These are phyloP conservation scores for Cathartes aura DNA, from an alignment of 2,113 vertebrate species.

Conservation along the genomic window DNA sequence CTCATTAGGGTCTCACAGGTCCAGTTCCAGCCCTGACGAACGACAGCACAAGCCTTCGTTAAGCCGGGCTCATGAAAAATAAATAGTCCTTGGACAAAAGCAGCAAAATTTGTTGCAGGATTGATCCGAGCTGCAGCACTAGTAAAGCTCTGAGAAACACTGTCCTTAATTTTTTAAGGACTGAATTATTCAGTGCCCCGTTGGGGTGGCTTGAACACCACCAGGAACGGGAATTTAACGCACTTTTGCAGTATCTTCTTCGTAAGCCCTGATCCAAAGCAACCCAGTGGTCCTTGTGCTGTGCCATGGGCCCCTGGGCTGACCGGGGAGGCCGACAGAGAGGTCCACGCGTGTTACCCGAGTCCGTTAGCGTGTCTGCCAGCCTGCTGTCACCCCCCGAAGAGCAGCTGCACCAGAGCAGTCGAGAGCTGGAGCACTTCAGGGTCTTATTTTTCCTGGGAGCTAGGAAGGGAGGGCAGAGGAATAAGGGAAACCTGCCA, in stretches of 20 bases:
- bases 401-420: neutral
- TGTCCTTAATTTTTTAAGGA: neutral
- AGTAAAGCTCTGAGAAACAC: neutral
- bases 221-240: accelerated
- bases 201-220: neutral
- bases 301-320: accelerated
- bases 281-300: accelerated
- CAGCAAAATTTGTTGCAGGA: neutral
- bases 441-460: neutral
- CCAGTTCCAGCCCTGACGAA: neutral
- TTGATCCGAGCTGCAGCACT: neutral
- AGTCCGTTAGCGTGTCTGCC: accelerated
- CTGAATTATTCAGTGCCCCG: neutral
- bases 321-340: accelerated
- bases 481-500: neutral
- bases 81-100: neutral
- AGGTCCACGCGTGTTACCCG: accelerated
- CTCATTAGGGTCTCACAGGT: neutral
- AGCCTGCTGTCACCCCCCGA: no score
- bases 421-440: neutral
- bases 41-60: accelerated
- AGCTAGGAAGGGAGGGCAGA: neutral
- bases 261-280: accelerated
- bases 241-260: neutral
- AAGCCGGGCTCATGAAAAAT: neutral